These are phyloP conservation scores for Rhagonycha lutea DNA, from an alignment of 2,888 invertebrate species.

Conservation along the genomic window DNA sequence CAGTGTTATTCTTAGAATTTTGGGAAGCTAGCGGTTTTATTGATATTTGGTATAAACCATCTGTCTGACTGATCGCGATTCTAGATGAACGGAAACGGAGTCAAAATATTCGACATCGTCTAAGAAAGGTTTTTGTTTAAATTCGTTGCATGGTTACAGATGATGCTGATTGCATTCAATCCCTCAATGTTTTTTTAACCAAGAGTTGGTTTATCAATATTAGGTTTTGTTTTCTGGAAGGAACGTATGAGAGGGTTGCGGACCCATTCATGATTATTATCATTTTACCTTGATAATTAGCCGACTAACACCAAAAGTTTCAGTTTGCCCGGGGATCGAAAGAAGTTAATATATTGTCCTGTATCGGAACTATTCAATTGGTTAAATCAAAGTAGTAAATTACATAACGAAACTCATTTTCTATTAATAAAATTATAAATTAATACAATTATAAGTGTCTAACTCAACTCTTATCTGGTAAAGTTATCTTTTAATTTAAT, in stretches of 20 bases:
- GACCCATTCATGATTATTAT: neutral
- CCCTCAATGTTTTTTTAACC: neutral
- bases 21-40: conserved; percentile 29
- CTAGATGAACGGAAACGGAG: conserved; percentile 34
- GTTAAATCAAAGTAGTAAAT: neutral
- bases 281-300: neutral
- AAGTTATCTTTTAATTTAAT: neutral
- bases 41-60: conserved; percentile 34
- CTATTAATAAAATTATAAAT: neutral
- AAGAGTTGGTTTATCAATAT: neutral
- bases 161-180: conserved; percentile 22
- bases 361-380: neutral
- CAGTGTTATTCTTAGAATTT: conserved; percentile 33
- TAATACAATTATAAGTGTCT: neutral
- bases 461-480: neutral
- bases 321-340: neutral
- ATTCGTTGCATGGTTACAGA: conserved; percentile 22
- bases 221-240: neutral
- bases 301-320: neutral
- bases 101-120: conserved; percentile 22
- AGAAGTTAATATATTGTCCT: neutral
- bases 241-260: neutral
- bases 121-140: conserved; percentile 29
- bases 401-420: neutral
- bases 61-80: conserved; percentile 36